A percentile compares a stretch with the other conserved stretches of the same genome.
Conservation (phyloP, 2,113 vertebrate genomes). For the Galemys pyrenaicus region DNA sequence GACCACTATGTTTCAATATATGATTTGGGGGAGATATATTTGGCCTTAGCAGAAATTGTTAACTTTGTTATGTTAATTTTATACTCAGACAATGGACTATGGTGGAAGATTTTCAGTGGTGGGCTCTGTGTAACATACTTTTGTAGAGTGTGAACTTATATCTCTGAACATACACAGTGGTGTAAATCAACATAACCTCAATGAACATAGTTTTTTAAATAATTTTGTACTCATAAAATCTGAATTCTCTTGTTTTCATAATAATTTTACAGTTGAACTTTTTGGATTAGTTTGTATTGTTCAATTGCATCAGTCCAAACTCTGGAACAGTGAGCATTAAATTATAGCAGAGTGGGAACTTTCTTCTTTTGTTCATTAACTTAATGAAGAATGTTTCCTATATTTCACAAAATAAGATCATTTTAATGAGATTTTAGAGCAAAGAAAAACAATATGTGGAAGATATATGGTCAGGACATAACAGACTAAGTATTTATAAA, state of each 20-base stretch:
- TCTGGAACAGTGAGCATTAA: slow-evolving; percentile 21
- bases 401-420: not conserved
- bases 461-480: not conserved
- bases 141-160: not conserved
- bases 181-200: not conserved
- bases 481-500: not conserved
- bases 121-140: too few species aligned
- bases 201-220: not conserved
- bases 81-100: not conserved
- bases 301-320: not conserved
- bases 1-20: not conserved
- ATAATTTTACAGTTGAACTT: slow-evolving; percentile 25
- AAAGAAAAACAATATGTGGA: not conserved
- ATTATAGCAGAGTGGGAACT: not conserved
- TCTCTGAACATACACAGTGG: not conserved
- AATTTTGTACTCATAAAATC: not conserved
- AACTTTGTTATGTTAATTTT: not conserved
- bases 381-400: not conserved
- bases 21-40: not conserved
- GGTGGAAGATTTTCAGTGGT: too few species aligned
- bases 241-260: not conserved
- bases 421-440: slow-evolving; percentile 10
- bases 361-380: not conserved
- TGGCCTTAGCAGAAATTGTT: not conserved
- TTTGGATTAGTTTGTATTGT: not conserved